Base-by-base conservation (phyloP, 1,140 invertebrate genomes). In the Coenobita brevimanus region DNA sequence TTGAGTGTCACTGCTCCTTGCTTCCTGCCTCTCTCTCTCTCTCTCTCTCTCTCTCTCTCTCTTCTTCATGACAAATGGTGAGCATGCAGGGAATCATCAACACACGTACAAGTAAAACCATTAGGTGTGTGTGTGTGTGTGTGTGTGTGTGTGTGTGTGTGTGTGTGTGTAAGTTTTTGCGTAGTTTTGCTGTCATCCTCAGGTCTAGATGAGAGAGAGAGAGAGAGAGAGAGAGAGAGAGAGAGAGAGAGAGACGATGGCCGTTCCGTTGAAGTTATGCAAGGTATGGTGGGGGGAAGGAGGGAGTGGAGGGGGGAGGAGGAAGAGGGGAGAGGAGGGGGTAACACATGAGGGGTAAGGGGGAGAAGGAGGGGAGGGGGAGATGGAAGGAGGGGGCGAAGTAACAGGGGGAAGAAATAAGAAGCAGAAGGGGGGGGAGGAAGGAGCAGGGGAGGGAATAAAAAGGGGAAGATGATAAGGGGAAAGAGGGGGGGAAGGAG, bases 1-100 rank as follows among this genome's bases (percentile, higher is more conserved):
- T 86, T 86, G 38, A 86, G 50, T 79, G 83, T 86, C 75, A 86
- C 57, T 62, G 13, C n/a, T 57, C 73, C 60, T 57, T 78, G 67
- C 73, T 75, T 76, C 71, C 54, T 76, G 50, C 46, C 41, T 3
- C 41, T 27, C 78, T 60, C 43, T 21, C 46, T 17, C 50, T 57
- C 78, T 60, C 78, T 80, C 78, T 60, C 54, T 57, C 78, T 80
- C 43, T 60, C 54, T 33, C 30, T 33, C 46, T 80, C 54, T 60
- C 46, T 33, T 78, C n/a, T 50, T 43, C 50, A 36, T 33, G n/a
- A 21, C 43, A 30, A 17, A 43, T n/a, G n/a, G n/a, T n/a, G n/a
- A n/a, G n/a, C n/a, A n/a, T n/a, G n/a, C n/a, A n/a, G n/a, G n/a
- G n/a, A n/a, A n/a, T n/a, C n/a, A n/a, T n/a, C n/a, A n/a, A n/a